These are phyloP conservation scores for Volucella inflata DNA, from an alignment of 2,888 invertebrate species.

Conservation along the genomic window DNA sequence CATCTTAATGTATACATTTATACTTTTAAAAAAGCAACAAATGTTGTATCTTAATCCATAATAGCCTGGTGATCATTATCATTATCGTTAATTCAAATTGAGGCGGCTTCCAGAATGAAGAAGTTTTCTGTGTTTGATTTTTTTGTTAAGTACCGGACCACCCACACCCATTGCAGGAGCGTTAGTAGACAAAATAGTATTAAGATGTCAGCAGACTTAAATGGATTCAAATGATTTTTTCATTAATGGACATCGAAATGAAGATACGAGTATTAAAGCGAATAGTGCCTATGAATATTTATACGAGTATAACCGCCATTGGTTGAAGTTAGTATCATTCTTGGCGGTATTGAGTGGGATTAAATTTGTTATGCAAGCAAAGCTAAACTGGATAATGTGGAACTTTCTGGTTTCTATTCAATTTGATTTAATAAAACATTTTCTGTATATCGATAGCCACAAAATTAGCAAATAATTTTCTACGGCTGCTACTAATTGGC, in stretches of 20 bases:
- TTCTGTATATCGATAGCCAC: too few relatives aligned
- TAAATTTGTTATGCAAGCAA: too few relatives aligned
- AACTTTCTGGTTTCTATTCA: too few relatives aligned
- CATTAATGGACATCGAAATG: background rate
- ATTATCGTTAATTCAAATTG: slow-evolving; percentile 41
- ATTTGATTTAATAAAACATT: too few relatives aligned
- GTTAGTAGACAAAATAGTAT: background rate
- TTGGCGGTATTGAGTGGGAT: too few relatives aligned
- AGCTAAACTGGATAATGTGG: too few relatives aligned
- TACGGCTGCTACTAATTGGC: too few relatives aligned
- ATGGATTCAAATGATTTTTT: background rate
- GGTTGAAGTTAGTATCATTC: background rate
- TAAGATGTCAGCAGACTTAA: slow-evolving; percentile 15
- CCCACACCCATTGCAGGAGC: slow-evolving; percentile 14
- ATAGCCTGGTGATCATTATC: slow-evolving; percentile 31
- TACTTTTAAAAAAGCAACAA: slow-evolving; percentile 4
- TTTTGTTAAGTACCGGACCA: slow-evolving; percentile 15
- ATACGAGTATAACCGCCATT: background rate
- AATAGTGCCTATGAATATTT: slow-evolving; percentile 27
- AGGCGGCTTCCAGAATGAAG: slow-evolving; percentile 19
- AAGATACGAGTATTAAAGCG: background rate
- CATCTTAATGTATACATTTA: background rate
- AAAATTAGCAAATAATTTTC: too few relatives aligned
- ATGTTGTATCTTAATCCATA: slow-evolving; percentile 14
- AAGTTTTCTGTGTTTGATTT: slow-evolving; percentile 3